phyloP scores from a whole-genome alignment of 2,888 invertebrate genomes.

The Phymatocera aterrima region DNA sequence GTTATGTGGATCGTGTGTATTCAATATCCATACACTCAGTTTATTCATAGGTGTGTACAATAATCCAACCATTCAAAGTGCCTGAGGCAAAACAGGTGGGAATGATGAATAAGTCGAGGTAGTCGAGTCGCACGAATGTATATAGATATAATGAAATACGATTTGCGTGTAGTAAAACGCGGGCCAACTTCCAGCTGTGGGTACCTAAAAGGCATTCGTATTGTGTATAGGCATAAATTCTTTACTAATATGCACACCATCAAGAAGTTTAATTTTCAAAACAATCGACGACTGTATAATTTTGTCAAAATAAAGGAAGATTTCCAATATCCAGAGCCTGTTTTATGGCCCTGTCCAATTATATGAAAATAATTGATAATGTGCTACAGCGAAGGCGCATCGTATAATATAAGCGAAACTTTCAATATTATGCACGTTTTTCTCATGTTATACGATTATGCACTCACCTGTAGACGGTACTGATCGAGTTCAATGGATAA shows the following conservation, averaged over 20 bases:
- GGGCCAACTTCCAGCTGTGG: neutral
- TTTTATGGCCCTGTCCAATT: no score
- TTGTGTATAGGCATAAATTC: neutral
- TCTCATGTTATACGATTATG: neutral
- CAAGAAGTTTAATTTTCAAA: neutral
- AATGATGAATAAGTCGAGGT: constrained; percentile 12
- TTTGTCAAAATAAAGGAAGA: no score
- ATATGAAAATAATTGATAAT: no score
- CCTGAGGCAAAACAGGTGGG: constrained; percentile 31
- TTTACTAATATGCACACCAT: neutral
- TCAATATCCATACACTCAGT: neutral
- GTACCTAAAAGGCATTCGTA: neutral
- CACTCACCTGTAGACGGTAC: neutral
- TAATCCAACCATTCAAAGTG: neutral
- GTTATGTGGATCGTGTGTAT: neutral
- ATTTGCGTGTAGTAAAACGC: neutral
- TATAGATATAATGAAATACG: neutral
- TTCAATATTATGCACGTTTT: neutral
- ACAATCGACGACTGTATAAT: neutral
- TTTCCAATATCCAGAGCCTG: no score
- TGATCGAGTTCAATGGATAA: neutral
- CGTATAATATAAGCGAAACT: neutral
- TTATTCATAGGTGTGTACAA: neutral
- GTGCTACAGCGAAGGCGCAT: no score
- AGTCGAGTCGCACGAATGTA: neutral